Conservation (phyloP, 1,140 invertebrate genomes). For the Augochlora pura region DNA sequence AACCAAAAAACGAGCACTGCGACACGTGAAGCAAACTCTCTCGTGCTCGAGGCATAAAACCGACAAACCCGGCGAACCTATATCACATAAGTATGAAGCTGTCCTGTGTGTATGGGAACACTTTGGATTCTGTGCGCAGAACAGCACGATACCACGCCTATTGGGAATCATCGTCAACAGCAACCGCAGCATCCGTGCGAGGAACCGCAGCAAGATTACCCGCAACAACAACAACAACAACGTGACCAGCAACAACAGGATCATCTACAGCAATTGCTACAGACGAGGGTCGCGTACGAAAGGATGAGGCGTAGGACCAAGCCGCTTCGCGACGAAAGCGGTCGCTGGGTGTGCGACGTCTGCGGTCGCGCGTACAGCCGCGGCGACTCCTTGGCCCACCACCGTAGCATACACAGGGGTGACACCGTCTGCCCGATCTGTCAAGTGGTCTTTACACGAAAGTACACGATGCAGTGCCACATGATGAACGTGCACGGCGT, state of each 20-base stretch:
- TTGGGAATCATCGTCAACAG: slow-evolving; percentile 58
- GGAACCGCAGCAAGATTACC: slow-evolving; percentile 30
- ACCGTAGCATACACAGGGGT: slow-evolving; percentile 81
- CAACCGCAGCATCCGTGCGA: slow-evolving; percentile 17
- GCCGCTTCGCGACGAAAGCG: slow-evolving; percentile 73
- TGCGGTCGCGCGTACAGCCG: slow-evolving; percentile 80
- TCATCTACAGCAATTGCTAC: slow-evolving; percentile 20
- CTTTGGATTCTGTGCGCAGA: slow-evolving; percentile 81
- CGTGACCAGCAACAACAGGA: slow-evolving; percentile 18
- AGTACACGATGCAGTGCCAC: slow-evolving; percentile 80
- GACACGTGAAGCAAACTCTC: slow-evolving; percentile 5
- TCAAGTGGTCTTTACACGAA: slow-evolving; percentile 79
- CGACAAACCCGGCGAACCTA: slow-evolving; percentile 43
- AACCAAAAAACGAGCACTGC: slow-evolving; percentile 39
- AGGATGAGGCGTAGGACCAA: slow-evolving; percentile 70
- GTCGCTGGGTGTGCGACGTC: slow-evolving; percentile 79
- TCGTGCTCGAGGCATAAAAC: neutral
- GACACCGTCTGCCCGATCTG: slow-evolving; percentile 80
- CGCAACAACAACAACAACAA: slow-evolving; percentile 9
- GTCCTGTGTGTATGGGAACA: slow-evolving; percentile 70
- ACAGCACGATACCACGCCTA: slow-evolving; percentile 67
- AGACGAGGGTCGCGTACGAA: slow-evolving; percentile 44
- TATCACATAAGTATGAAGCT: slow-evolving; percentile 56
- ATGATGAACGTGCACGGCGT: slow-evolving; percentile 78
- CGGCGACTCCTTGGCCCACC: slow-evolving; percentile 79